phyloP scores from a whole-genome alignment of 2,888 invertebrate species.

The Cinara cedri region DNA sequence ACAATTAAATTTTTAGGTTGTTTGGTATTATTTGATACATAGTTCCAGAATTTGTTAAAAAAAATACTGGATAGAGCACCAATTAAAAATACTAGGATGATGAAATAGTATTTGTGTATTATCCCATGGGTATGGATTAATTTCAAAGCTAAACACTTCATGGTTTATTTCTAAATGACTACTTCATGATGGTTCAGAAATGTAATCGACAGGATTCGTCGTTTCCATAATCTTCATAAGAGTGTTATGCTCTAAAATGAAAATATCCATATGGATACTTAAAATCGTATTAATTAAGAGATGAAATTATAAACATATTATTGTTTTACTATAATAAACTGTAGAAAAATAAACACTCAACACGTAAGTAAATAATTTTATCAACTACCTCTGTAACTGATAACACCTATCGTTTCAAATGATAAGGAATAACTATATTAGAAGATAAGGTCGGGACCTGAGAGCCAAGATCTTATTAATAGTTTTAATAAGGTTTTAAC shows the following conservation, averaged over 20 bases:
- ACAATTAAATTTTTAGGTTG: constrained; percentile 15
- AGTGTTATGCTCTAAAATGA: too few species aligned
- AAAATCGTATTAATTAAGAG: background rate
- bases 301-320: background rate
- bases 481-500: too few species aligned
- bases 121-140: background rate
- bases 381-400: too few species aligned
- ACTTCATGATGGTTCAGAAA: constrained; percentile 33
- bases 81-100: constrained; percentile 23
- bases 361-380: background rate
- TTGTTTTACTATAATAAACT: background rate
- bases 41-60: constrained; percentile 22
- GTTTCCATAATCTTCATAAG: background rate
- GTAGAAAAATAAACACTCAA: background rate
- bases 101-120: background rate
- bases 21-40: too few species aligned
- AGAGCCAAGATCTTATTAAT: too few species aligned
- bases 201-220: background rate
- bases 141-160: constrained; percentile 36
- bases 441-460: too few species aligned
- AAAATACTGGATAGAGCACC: constrained; percentile 34
- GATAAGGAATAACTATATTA: too few species aligned
- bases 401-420: too few species aligned
- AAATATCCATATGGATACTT: background rate
- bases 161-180: background rate